Evolutionary conservation across 2,888 invertebrate genomes (phyloP).

Genomic region (Hypomecis punctinalis): DNA sequence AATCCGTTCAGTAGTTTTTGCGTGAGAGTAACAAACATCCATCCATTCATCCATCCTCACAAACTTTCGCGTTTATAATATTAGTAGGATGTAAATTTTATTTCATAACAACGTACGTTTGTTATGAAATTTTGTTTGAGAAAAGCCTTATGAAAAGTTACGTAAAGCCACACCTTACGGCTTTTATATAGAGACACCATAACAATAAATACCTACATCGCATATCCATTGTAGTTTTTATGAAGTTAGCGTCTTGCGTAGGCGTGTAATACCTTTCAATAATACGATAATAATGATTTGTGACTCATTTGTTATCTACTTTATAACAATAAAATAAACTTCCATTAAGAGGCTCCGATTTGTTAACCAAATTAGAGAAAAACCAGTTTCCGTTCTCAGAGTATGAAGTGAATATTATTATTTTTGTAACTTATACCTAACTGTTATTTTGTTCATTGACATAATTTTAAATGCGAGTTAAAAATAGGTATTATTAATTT

Average conservation of each 20-base stretch:
- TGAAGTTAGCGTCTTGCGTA: constrained; percentile 5
- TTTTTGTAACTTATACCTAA: background rate
- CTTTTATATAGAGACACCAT: background rate
- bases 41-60: no score
- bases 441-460: constrained; percentile 1
- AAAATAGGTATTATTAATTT: constrained; percentile 1
- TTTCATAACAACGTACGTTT: background rate
- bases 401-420: constrained; percentile 6
- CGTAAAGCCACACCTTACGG: constrained; percentile 5
- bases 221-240: background rate
- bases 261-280: constrained; percentile 21
- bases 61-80: no score
- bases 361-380: constrained; percentile 21
- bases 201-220: background rate
- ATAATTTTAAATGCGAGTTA: background rate
- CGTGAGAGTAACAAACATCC: no score
- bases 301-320: constrained; percentile 23
- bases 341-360: constrained; percentile 19
- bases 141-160: background rate
- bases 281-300: constrained; percentile 18
- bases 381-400: constrained; percentile 24
- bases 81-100: constrained; percentile 5
- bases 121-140: no score
- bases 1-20: no score
- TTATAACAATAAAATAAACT: constrained; percentile 21